Evolutionary conservation across 2,797 vertebrate genomes (phyloP).

Genomic region (Anableps anableps): DNA sequence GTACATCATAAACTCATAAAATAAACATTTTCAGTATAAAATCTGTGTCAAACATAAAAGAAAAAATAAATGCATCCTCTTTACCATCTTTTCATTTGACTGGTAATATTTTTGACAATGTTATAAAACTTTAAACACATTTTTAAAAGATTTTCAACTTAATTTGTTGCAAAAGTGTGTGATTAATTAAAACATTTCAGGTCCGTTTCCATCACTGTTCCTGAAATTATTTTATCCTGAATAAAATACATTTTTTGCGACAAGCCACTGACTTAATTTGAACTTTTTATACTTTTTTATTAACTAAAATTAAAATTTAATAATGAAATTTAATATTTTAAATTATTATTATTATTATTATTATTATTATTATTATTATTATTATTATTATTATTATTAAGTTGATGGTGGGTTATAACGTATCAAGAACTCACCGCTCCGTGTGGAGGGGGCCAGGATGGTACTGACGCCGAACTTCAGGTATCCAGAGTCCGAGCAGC

Average conservation of each 20-base stretch:
- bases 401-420: neutral
- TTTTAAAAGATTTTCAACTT: neutral
- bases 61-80: neutral
- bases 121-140: too few relatives aligned
- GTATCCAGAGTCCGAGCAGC: constrained; percentile 80
- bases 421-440: constrained; percentile 78
- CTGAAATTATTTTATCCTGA: neutral
- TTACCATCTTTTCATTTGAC: too few relatives aligned
- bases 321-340: too few relatives aligned
- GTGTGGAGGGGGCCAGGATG: constrained; percentile 90
- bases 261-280: neutral
- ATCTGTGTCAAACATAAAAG: neutral
- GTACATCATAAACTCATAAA: neutral
- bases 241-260: neutral
- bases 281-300: neutral
- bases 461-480: constrained; percentile 97
- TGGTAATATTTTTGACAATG: too few relatives aligned
- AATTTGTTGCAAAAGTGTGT: neutral
- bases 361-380: neutral
- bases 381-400: neutral
- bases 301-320: too few relatives aligned
- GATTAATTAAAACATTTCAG: neutral
- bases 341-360: neutral
- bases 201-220: neutral
- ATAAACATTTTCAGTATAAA: neutral